Evolutionary conservation across 1,140 invertebrate genomes (phyloP).

Genomic region (Ganaspis sp.): DNA sequence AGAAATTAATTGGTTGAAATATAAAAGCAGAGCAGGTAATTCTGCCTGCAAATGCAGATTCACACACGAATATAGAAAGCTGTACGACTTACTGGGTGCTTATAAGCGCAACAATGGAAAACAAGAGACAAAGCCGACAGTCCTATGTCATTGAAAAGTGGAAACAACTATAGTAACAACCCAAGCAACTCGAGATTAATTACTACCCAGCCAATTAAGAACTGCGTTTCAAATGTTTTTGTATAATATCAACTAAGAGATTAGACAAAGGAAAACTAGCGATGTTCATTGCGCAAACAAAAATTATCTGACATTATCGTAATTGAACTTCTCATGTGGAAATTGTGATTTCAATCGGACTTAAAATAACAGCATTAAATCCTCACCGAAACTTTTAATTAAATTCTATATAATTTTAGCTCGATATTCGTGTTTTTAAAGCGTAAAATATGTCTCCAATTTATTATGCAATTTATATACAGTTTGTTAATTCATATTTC

Average conservation of each 20-base stretch:
- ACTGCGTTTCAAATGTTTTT: conserved; percentile 38
- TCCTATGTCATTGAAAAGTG: conserved; percentile 39
- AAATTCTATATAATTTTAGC: too few species aligned
- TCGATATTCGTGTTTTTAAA: too few species aligned
- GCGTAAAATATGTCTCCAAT: too few species aligned
- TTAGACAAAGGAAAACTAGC: neutral
- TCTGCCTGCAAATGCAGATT: neutral
- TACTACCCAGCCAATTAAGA: conserved; percentile 55
- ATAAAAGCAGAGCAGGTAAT: conserved; percentile 6
- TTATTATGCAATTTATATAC: too few species aligned
- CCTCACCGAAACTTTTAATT: neutral
- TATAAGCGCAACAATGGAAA: conserved; percentile 44
- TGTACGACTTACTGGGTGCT: neutral
- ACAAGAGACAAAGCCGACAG: conserved; percentile 43
- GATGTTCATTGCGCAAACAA: neutral
- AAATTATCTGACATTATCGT: neutral
- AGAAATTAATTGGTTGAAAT: conserved; percentile 2
- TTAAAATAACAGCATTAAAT: neutral
- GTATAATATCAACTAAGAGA: neutral
- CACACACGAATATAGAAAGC: neutral
- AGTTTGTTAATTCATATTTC: too few species aligned
- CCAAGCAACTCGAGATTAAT: conserved; percentile 52
- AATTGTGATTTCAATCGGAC: neutral
- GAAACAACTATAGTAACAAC: conserved; percentile 43
- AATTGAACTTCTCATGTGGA: neutral